These are phyloP conservation scores for Eupithecia subfuscata DNA, from an alignment of 2,888 invertebrate genomes.

Conservation along the genomic window DNA sequence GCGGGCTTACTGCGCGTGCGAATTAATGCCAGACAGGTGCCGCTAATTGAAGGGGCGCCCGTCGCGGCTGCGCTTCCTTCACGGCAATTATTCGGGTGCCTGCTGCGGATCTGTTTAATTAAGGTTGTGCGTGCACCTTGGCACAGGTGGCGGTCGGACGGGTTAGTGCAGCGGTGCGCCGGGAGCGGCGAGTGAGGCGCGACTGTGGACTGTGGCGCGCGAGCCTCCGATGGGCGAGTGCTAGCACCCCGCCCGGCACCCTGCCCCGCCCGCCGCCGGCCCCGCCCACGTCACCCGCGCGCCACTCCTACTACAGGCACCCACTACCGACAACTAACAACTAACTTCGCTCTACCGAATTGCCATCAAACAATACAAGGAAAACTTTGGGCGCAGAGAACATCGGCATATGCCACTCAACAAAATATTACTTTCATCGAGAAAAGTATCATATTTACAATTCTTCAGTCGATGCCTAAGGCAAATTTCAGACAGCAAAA, in stretches of 20 bases:
- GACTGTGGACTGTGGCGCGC: slow-evolving; percentile 67
- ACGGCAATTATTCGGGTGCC: slow-evolving; percentile 80
- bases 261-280: slow-evolving; percentile 73
- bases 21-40: slow-evolving; percentile 81
- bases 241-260: slow-evolving; percentile 69
- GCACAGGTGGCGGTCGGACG: slow-evolving; percentile 57
- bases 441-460: neutral
- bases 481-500: neutral
- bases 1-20: slow-evolving; percentile 73
- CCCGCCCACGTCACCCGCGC: slow-evolving; percentile 63
- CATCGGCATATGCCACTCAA: neutral
- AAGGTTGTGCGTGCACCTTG: slow-evolving; percentile 67
- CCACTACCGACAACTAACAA: slow-evolving; percentile 53
- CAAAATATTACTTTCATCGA: neutral
- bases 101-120: slow-evolving; percentile 68
- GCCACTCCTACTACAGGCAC: slow-evolving; percentile 62
- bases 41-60: slow-evolving; percentile 75
- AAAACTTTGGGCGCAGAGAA: neutral
- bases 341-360: slow-evolving; percentile 18
- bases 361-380: slow-evolving; percentile 20
- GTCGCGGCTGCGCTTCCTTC: slow-evolving; percentile 71
- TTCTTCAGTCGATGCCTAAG: neutral
- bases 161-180: slow-evolving; percentile 60
- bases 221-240: slow-evolving; percentile 70
- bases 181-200: slow-evolving; percentile 67